Conservation (phyloP, 2,888 invertebrate genomes). For the Zeuzera pyrina region DNA sequence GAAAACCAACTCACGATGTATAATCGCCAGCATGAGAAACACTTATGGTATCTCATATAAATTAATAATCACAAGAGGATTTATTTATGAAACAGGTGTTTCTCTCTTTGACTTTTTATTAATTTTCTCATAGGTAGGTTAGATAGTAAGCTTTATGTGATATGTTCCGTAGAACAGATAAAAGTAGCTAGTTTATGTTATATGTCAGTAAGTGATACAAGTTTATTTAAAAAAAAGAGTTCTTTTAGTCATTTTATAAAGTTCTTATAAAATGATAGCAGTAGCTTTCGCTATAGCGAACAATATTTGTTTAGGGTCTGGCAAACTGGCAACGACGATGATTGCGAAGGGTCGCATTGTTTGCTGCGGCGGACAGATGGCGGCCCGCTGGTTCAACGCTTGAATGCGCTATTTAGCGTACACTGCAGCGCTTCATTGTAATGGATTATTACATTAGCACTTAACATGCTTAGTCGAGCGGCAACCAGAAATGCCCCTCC, state of each 20-base stretch:
- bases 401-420: conserved; percentile 70
- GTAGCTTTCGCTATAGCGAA: conserved; percentile 30
- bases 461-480: conserved; percentile 67
- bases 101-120: conserved; percentile 9
- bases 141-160: no score
- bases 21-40: conserved; percentile 32
- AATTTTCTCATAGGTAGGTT: neutral
- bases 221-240: no score
- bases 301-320: conserved; percentile 64
- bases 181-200: no score
- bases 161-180: no score
- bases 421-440: conserved; percentile 66
- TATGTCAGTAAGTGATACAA: no score
- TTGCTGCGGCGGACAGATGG: conserved; percentile 67
- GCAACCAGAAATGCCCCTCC: conserved; percentile 53
- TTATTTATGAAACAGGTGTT: conserved; percentile 17
- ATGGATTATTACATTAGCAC: conserved; percentile 73
- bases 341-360: conserved; percentile 60
- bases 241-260: conserved; percentile 23
- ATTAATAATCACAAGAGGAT: conserved; percentile 24
- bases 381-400: conserved; percentile 48
- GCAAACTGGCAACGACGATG: conserved; percentile 55
- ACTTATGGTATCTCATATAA: conserved; percentile 31
- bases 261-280: conserved; percentile 31
- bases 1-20: conserved; percentile 34